These are phyloP conservation scores for Sericinus montela DNA, from an alignment of 2,888 invertebrate genomes.

Conservation along the genomic window DNA sequence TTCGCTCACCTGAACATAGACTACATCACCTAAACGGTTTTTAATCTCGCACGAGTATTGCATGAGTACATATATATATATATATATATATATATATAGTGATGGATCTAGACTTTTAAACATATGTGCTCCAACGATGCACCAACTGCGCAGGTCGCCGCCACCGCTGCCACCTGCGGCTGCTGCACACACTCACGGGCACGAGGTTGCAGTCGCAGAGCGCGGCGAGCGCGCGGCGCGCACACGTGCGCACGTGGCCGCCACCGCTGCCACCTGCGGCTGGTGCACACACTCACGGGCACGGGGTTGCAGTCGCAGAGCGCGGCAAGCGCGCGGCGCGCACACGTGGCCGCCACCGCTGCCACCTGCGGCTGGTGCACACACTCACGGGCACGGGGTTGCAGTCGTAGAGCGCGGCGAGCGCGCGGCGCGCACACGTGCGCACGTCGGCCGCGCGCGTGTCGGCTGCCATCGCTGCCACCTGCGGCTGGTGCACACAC, in stretches of 20 bases:
- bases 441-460: slow-evolving; percentile 85
- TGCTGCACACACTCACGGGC: not conserved
- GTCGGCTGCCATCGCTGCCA: slow-evolving; percentile 75
- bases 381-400: slow-evolving; percentile 84
- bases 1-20: no score
- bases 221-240: no score
- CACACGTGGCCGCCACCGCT: not conserved
- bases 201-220: not conserved
- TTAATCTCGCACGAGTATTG: no score
- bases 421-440: slow-evolving; percentile 82
- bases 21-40: no score
- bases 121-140: no score
- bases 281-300: slow-evolving; percentile 47
- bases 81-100: no score
- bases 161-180: not conserved
- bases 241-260: no score
- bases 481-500: not conserved
- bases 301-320: slow-evolving; percentile 95
- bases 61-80: no score
- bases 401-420: slow-evolving; percentile 93
- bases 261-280: not conserved
- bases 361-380: not conserved
- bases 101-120: no score
- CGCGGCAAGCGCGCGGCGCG: slow-evolving; percentile 86
- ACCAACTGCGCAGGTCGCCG: no score